Conservation (phyloP, 2,113 vertebrate species). For the Campylorhamphus procurvoides region DNA sequence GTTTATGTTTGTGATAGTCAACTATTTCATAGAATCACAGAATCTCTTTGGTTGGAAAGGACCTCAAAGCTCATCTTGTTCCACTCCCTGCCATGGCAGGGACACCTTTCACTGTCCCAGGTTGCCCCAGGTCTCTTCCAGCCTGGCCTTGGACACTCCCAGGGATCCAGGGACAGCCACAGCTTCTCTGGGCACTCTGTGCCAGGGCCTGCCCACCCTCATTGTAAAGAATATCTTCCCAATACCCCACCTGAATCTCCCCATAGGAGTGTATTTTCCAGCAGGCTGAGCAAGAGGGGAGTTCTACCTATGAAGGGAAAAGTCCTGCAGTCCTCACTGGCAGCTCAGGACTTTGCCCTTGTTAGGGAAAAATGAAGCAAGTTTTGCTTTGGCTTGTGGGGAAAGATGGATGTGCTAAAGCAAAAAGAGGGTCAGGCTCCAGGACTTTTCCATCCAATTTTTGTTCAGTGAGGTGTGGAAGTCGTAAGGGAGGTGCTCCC, state of each 20-base stretch:
- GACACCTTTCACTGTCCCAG: background rate
- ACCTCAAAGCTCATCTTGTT: rapidly evolving
- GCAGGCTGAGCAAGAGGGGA: too few relatives aligned
- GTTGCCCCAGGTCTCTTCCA: background rate
- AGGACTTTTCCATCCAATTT: background rate
- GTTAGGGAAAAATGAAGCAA: rapidly evolving
- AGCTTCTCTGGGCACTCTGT: background rate
- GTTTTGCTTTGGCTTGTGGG: background rate
- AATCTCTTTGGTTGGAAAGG: background rate
- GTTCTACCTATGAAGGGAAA: rapidly evolving
- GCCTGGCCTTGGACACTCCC: background rate
- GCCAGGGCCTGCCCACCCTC: background rate
- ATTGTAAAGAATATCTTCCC: background rate
- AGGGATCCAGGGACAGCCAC: background rate
- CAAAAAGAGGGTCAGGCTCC: background rate
- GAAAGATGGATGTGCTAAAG: background rate
- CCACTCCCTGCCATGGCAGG: background rate
- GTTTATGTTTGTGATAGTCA: rapidly evolving
- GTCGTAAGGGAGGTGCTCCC: background rate
- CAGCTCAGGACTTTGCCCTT: background rate
- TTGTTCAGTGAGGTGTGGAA: background rate
- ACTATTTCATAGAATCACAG: background rate
- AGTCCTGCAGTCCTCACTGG: rapidly evolving
- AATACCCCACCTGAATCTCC: background rate
- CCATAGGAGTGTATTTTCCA: rapidly evolving